Conservation (phyloP, 1,140 invertebrate species). For the Drosophila trapezifrons region DNA sequence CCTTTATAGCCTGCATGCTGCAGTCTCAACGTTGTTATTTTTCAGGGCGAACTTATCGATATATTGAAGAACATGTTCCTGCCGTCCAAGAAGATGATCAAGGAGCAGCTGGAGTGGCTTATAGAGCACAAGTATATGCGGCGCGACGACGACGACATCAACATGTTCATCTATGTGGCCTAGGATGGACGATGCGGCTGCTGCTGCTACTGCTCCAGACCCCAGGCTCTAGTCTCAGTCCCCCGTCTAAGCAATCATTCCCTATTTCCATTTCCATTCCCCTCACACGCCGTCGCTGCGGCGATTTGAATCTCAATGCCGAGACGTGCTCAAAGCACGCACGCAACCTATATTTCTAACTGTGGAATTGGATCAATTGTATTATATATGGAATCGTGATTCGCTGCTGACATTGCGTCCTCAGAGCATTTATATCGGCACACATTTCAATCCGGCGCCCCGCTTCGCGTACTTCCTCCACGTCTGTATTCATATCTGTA, state of each 20-base stretch:
- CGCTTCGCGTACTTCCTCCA: conserved; percentile 5
- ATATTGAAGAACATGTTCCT: conserved; percentile 99
- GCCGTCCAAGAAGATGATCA: conserved; percentile 99
- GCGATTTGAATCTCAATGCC: conserved; percentile 54
- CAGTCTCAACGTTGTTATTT: neutral
- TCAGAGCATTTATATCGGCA: conserved; percentile 42
- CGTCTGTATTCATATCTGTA: conserved; percentile 38
- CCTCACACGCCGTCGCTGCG: conserved; percentile 10
- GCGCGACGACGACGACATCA: conserved; percentile 98
- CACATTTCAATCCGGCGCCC: conserved; percentile 14
- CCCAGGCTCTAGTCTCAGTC: conserved; percentile 41
- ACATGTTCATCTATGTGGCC: conserved; percentile 99
- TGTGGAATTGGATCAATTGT: conserved; percentile 54
- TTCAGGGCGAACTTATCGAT: conserved; percentile 95
- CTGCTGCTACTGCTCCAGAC: conserved; percentile 8
- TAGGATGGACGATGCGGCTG: conserved; percentile 83
- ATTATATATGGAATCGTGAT: conserved; percentile 54
- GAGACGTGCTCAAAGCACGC: conserved; percentile 51
- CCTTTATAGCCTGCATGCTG: neutral
- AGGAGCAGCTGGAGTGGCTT: conserved; percentile 99
- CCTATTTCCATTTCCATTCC: conserved; percentile 37
- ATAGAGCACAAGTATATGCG: conserved; percentile 99
- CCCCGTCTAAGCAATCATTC: conserved; percentile 45
- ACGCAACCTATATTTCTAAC: conserved; percentile 28
- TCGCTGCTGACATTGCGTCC: conserved; percentile 47